Evolutionary conservation across 2,113 vertebrate genomes (phyloP).

Genomic region (Brevimyrus niger): DNA sequence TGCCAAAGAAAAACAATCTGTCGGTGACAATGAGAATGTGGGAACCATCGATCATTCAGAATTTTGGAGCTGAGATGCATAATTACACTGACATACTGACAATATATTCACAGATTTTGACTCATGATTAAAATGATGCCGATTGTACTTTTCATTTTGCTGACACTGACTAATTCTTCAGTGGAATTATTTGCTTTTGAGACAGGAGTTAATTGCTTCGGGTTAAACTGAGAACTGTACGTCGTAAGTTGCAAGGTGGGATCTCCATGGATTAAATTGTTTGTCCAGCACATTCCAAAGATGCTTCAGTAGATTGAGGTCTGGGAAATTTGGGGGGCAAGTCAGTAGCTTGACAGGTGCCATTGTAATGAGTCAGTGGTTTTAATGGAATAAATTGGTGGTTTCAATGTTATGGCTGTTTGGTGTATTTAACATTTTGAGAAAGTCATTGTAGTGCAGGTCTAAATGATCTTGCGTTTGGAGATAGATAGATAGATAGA

Average conservation of each 20-base stretch:
- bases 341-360: background rate
- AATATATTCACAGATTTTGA: background rate
- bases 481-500: background rate
- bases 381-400: too few species aligned
- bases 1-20: background rate
- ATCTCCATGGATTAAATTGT: background rate
- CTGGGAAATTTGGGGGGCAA: background rate
- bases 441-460: background rate
- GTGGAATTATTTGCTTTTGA: background rate
- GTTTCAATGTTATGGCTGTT: background rate
- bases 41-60: background rate
- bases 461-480: background rate
- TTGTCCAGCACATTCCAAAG: background rate
- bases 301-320: background rate
- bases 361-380: background rate
- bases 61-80: background rate
- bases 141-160: background rate
- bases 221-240: too few species aligned
- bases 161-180: background rate
- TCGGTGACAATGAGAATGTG: background rate
- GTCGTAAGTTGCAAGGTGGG: background rate
- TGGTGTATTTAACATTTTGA: background rate
- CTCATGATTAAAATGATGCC: background rate
- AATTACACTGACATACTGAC: background rate
- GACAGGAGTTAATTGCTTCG: background rate